Evolutionary conservation across 92 coral and sea anemone species (phyloP).

Genomic region (Chrysogorgia sp.): DNA sequence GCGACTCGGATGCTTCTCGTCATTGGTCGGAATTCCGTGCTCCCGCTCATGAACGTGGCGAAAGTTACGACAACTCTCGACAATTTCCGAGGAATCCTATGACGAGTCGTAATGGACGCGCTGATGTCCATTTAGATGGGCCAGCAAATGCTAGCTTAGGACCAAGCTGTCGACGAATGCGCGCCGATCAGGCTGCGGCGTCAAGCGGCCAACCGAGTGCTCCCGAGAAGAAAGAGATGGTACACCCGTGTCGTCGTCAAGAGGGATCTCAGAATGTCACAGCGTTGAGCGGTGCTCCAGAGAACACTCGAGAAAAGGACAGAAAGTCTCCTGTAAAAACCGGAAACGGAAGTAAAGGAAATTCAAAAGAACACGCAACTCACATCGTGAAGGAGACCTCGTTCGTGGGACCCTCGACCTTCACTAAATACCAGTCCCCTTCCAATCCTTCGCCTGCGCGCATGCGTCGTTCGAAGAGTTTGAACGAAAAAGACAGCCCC

Average conservation of each 20-base stretch:
- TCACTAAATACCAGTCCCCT: slow-evolving; percentile 31
- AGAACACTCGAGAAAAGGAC: background rate
- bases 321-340: background rate
- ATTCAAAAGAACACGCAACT: slow-evolving; percentile 1
- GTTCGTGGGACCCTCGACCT: slow-evolving; percentile 34
- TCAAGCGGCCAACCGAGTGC: background rate
- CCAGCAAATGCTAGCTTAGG: background rate
- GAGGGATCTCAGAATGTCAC: background rate
- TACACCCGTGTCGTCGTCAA: background rate
- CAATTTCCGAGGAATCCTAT: background rate
- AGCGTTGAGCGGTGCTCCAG: background rate
- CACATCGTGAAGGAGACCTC: slow-evolving; percentile 42
- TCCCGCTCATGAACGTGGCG: background rate
- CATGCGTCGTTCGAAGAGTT: slow-evolving; percentile 21
- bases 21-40: background rate
- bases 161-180: slow-evolving; percentile 9
- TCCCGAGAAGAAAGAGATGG: background rate
- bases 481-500: slow-evolving; percentile 26
- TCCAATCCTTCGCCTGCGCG: background rate
- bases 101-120: background rate
- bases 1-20: slow-evolving; percentile 11
- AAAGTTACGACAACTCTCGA: background rate
- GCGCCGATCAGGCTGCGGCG: background rate
- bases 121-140: background rate
- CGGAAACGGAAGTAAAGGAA: background rate